phyloP scores from a whole-genome alignment of 2,113 vertebrate genomes.

The Procavia capensis region DNA sequence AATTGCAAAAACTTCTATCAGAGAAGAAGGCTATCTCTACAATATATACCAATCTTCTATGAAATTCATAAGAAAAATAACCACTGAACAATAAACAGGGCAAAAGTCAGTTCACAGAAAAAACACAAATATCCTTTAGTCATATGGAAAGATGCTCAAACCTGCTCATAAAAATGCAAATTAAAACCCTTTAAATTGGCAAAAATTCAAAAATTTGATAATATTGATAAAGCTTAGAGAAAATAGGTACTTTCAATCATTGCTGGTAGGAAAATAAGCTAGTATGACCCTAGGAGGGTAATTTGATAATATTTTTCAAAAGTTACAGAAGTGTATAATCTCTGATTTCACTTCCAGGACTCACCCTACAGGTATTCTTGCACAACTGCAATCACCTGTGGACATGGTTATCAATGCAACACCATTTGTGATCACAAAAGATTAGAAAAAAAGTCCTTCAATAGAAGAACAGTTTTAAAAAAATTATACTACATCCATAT shows the following conservation, averaged over 20 bases:
- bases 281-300: neutral
- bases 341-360: slow-evolving; percentile 5
- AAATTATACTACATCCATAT: neutral
- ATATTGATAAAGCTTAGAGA: neutral
- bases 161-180: neutral
- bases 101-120: neutral
- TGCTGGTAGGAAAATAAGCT: neutral
- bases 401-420: neutral
- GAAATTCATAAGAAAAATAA: neutral
- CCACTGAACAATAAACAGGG: neutral
- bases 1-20: neutral
- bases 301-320: neutral
- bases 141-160: neutral
- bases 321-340: neutral
- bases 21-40: neutral
- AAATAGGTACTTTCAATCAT: neutral
- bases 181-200: neutral
- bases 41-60: neutral
- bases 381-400: neutral
- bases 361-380: neutral
- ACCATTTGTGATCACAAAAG: neutral
- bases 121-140: neutral
- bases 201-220: neutral
- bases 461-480: neutral
- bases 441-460: neutral